Base-by-base conservation (phyloP, 30 jellyfish, hydroid and myxozoan species). In the Nemopilema nomurai region DNA sequence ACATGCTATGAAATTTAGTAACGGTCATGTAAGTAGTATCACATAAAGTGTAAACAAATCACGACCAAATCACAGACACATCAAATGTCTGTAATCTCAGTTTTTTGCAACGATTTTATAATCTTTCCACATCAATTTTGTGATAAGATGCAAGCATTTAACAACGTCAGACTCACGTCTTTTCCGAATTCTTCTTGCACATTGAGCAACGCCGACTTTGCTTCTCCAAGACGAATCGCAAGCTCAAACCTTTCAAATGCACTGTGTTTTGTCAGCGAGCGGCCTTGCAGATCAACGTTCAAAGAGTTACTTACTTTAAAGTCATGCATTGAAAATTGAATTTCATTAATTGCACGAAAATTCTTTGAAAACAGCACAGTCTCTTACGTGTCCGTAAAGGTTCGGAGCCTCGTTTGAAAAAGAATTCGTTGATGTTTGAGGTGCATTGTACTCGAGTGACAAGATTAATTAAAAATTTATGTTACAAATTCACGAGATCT, bases 171-270 rank as follows among this genome's bases (percentile, higher is more conserved):
- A 41, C 57, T 41, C 13, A 41, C 57, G 13, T 41, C 57, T 41
- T 41, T 41, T 41, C 57, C 57, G 13, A n/a, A n/a, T n/a, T 13
- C 13, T 41, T 6, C 6, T 41, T 76, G 85, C 25, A 76, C 16
- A 22, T 76, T 71, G 30, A 20, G 49, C 23, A 19, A 8, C 16
- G 85, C 85, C 19, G 62, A 18, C 74, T 76, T 74, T 1, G 51
- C 25, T 76, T 76, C 85, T 13, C 67, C 74, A 21, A 76, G 57
- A 30, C 51, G 85, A 23, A 76, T 51, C 20, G 85, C 85, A 3
- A 76, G 74, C 52, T 76, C 74, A 41, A 41, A 13, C 57, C 13
- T 41, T 41, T 41, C 13, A 41, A 41, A 41, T 41, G 9, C 57
- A 41, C 6, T 41, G 13, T 41, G 9, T 41, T 13, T 41, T 3